Conservation (phyloP, 2,888 invertebrate genomes). For the Resseliella maxima region DNA sequence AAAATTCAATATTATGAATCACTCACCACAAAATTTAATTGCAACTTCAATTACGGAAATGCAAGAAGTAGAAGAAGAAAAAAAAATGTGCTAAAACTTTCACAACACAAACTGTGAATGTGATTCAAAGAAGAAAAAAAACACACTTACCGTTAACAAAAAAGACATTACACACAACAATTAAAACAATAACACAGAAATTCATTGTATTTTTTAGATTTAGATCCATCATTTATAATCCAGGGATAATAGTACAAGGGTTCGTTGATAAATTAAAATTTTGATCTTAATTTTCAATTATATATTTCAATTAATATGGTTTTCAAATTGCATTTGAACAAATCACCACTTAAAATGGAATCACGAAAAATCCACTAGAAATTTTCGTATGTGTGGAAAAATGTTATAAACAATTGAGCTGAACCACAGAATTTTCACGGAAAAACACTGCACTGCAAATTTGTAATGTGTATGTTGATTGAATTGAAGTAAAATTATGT, state of each 20-base stretch:
- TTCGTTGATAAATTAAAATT: too few species aligned
- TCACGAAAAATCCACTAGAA: neutral
- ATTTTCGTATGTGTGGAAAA: too few species aligned
- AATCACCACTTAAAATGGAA: neutral
- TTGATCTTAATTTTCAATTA: too few species aligned
- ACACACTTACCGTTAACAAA: conserved; percentile 37
- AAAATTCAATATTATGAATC: too few species aligned
- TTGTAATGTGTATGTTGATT: neutral
- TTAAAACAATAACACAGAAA: neutral
- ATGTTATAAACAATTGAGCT: too few species aligned
- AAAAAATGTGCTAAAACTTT: neutral
- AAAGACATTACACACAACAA: neutral
- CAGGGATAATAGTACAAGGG: neutral
- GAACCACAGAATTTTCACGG: neutral
- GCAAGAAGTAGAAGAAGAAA: too few species aligned
- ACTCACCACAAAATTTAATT: neutral
- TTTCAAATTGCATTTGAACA: neutral
- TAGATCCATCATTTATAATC: neutral
- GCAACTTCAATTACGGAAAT: too few species aligned
- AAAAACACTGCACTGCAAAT: neutral
- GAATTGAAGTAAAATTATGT: conserved; percentile 47
- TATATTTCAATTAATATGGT: neutral
- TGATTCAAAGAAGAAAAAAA: too few species aligned
- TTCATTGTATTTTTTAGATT: neutral
- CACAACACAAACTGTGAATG: neutral